A percentile compares a stretch with the other conserved stretches of the same genome.
Evolutionary conservation across 2,113 vertebrate genomes (phyloP).

Genomic region (Cavia porcellus): DNA sequence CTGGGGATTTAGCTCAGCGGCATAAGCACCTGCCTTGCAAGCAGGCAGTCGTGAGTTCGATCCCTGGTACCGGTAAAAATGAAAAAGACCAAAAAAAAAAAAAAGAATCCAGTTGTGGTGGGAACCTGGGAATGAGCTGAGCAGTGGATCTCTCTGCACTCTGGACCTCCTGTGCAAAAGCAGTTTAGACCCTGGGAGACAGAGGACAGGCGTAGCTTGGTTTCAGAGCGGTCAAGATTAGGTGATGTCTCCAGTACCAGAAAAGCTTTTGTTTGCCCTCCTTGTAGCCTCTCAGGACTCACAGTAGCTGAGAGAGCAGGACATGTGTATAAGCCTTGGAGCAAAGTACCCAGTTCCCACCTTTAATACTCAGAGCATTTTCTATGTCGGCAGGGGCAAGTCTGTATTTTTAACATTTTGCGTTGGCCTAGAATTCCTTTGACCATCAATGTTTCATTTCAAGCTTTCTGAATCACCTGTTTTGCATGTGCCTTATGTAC

Average conservation of each 20-base stretch:
- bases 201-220: background rate
- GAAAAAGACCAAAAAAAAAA: too few species aligned
- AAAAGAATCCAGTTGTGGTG: background rate
- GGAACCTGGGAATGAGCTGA: background rate
- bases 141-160: background rate
- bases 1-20: too few species aligned
- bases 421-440: conserved; percentile 3
- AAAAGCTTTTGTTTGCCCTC: background rate
- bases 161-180: background rate
- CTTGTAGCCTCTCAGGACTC: background rate
- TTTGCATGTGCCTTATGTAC: background rate
- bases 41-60: too few species aligned
- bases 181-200: too few species aligned
- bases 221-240: background rate
- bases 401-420: background rate
- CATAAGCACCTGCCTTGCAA: too few species aligned
- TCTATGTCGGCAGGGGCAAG: background rate
- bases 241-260: background rate
- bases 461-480: background rate
- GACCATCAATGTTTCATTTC: background rate
- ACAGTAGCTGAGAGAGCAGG: background rate
- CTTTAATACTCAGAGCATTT: background rate
- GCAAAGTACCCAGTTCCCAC: background rate
- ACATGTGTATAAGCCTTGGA: background rate
- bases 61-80: too few species aligned